Evolutionary conservation across 2,888 invertebrate genomes (phyloP).

Genomic region (Julus scandinavius): DNA sequence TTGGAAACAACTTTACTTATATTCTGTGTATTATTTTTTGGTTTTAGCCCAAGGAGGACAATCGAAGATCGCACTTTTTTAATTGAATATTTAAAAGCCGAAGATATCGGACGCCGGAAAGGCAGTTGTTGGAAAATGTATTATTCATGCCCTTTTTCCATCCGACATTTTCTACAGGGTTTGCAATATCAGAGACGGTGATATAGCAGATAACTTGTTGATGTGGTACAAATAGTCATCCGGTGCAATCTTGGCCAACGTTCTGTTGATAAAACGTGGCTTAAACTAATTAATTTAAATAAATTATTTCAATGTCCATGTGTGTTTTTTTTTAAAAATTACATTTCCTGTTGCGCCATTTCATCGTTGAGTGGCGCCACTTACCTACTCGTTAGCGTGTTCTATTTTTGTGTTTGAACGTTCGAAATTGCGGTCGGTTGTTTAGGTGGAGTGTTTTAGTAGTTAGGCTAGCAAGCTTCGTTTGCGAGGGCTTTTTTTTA

Average conservation of each 20-base stretch:
- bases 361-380: background rate
- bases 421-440: conserved; percentile 19
- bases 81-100: conserved; percentile 54
- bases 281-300: background rate
- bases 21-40: background rate
- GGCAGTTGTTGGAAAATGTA: conserved; percentile 53
- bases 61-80: conserved; percentile 46
- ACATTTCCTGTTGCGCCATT: background rate
- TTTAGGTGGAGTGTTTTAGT: background rate
- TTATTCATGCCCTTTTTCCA: conserved; percentile 53
- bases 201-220: background rate
- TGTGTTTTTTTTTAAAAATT: background rate
- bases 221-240: conserved; percentile 28
- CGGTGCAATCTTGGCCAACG: background rate
- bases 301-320: background rate
- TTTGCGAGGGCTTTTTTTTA: conserved; percentile 9
- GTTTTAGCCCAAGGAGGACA: conserved; percentile 48
- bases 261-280: background rate
- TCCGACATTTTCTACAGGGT: conserved; percentile 45
- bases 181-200: conserved; percentile 49
- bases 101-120: conserved; percentile 53
- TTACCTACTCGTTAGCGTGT: background rate
- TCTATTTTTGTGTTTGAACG: conserved; percentile 5
- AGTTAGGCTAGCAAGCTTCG: background rate
- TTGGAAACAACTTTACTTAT: background rate